phyloP scores from a whole-genome alignment of 2,888 invertebrate genomes.

The Sthenelais limicola region DNA sequence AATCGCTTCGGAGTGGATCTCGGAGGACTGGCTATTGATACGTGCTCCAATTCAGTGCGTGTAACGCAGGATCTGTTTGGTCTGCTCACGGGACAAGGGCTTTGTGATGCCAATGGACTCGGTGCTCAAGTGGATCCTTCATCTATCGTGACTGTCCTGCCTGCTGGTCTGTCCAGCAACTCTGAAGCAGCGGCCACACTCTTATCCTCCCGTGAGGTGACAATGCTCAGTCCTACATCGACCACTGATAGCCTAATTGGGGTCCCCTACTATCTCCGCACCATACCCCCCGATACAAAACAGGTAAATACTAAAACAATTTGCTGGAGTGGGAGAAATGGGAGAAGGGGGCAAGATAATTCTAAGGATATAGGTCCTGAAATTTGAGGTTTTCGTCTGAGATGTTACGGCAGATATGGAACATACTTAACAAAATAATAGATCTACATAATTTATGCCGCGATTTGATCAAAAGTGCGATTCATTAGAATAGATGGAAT shows the following conservation, averaged over 20 bases:
- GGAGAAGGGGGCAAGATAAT: too few relatives aligned
- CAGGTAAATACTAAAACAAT: too few relatives aligned
- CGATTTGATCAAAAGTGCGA: too few relatives aligned
- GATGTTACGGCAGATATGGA: too few relatives aligned
- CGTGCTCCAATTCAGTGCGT: slow-evolving; percentile 65
- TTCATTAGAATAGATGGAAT: too few relatives aligned
- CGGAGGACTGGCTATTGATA: slow-evolving; percentile 71
- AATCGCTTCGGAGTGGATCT: slow-evolving; percentile 47
- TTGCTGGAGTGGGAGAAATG: too few relatives aligned
- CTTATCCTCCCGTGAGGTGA: slow-evolving; percentile 32
- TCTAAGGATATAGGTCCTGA: too few relatives aligned
- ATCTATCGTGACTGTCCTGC: slow-evolving; percentile 66
- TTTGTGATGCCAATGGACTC: slow-evolving; percentile 60
- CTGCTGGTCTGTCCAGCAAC: slow-evolving; percentile 61
- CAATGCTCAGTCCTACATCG: slow-evolving; percentile 69
- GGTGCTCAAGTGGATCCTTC: slow-evolving; percentile 57
- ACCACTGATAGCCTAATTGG: slow-evolving; percentile 63
- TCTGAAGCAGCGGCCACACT: slow-evolving; percentile 51
- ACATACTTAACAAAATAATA: too few relatives aligned
- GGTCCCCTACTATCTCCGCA: slow-evolving; percentile 62
- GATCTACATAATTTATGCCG: too few relatives aligned
- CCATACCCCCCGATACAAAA: slow-evolving; percentile 64
- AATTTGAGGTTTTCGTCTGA: too few relatives aligned
- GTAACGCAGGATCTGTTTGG: slow-evolving; percentile 70
- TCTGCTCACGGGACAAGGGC: slow-evolving; percentile 67